Conservation (phyloP, 2,797 vertebrate species). For the Coccyzus lansbergi region DNA sequence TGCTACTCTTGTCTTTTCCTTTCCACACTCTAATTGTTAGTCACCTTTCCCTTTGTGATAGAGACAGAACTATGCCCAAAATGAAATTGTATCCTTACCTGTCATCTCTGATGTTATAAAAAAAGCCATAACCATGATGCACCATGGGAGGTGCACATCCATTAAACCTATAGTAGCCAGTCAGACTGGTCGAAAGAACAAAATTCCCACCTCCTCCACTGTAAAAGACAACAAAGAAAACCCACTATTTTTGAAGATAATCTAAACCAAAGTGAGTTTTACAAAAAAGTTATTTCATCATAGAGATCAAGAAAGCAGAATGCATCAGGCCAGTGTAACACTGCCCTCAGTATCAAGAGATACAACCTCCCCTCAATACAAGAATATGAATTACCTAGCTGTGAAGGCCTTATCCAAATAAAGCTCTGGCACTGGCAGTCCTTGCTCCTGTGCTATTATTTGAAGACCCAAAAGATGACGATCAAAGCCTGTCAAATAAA, state of each 20-base stretch:
- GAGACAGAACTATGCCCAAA: background rate
- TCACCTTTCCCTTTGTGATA: background rate
- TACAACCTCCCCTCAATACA: background rate
- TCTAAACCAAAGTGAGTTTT: background rate
- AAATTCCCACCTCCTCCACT: conserved; percentile 98
- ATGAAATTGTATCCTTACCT: conserved; percentile 77
- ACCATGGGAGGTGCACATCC: conserved; percentile 91
- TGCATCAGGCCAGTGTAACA: background rate
- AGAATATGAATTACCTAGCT: conserved; percentile 81
- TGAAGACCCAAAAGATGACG: conserved; percentile 92
- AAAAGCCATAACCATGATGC: conserved; percentile 90
- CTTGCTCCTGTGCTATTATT: conserved; percentile 89
- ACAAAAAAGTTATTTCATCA: background rate
- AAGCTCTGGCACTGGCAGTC: conserved; percentile 86
- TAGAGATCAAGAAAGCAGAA: background rate
- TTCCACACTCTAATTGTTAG: background rate
- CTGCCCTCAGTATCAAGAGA: background rate
- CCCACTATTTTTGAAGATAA: background rate
- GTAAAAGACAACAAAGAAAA: conserved; percentile 60
- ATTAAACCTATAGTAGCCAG: conserved; percentile 87
- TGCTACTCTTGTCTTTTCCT: background rate
- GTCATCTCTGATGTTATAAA: conserved; percentile 95
- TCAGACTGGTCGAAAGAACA: conserved; percentile 91
- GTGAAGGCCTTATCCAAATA: conserved; percentile 88
- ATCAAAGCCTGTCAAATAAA: conserved; percentile 88